Percentiles rank a stretch among this genome's conserved stretches.
phyloP scores from a whole-genome alignment of 2,888 invertebrate genomes.

The Pristionchus entomophagus region DNA sequence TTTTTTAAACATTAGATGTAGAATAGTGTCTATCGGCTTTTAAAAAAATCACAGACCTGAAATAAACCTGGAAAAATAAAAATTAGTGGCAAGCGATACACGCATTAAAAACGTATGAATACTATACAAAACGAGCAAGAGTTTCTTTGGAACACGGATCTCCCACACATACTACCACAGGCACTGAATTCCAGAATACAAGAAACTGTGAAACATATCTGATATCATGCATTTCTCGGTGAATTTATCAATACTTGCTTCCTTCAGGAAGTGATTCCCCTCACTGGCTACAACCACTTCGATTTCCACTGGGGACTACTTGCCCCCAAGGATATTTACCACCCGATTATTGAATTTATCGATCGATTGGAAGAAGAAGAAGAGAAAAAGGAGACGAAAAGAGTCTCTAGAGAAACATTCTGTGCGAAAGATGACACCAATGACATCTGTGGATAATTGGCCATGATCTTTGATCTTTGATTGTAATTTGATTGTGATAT shows the following conservation, averaged over 20 bases:
- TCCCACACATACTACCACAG: too few relatives aligned
- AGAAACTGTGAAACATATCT: too few relatives aligned
- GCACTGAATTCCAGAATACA: too few relatives aligned
- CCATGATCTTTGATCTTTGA: not conserved
- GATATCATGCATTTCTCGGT: too few relatives aligned
- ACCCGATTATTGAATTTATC: slow-evolving; percentile 20
- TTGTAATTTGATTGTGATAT: not conserved
- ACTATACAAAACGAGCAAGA: too few relatives aligned
- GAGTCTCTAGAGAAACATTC: slow-evolving; percentile 26
- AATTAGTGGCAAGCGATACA: too few relatives aligned
- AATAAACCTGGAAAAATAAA: not conserved
- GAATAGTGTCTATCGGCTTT: too few relatives aligned
- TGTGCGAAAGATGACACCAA: not conserved
- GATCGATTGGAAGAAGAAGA: not conserved
- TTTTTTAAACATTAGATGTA: too few relatives aligned
- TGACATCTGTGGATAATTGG: slow-evolving; percentile 30
- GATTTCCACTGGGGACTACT: slow-evolving; percentile 47
- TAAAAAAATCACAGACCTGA: too few relatives aligned
- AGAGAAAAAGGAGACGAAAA: not conserved
- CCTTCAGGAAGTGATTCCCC: not conserved
- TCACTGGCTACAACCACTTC: slow-evolving; percentile 42
- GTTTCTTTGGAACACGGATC: too few relatives aligned
- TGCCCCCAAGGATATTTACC: slow-evolving; percentile 36
- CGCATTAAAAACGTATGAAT: too few relatives aligned
- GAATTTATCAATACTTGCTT: too few relatives aligned